Evolutionary conservation across 2,113 vertebrate species (phyloP).

Genomic region (Odocoileus virginianus): DNA sequence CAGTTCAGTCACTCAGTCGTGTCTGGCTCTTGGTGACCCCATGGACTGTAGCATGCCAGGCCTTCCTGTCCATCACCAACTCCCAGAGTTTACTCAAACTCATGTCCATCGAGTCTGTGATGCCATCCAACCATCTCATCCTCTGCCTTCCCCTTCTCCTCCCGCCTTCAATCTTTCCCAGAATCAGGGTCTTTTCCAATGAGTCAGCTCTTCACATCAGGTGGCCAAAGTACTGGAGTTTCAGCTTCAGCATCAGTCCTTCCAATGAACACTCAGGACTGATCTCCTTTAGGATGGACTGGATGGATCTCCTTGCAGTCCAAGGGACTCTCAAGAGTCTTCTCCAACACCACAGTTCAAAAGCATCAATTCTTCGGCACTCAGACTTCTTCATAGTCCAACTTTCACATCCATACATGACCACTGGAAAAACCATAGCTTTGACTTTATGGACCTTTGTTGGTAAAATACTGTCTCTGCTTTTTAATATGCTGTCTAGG

Average conservation of each 20-base stretch:
- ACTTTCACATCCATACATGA: neutral
- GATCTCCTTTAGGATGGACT: neutral
- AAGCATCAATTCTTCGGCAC: neutral
- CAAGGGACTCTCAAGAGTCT: neutral
- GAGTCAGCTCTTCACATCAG: neutral
- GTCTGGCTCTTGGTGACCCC: neutral
- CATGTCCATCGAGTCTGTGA: neutral
- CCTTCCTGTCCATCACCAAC: neutral
- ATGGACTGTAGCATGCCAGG: neutral
- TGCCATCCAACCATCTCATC: neutral
- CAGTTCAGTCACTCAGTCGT: neutral
- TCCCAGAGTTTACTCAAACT: neutral
- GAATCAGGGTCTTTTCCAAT: neutral
- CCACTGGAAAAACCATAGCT: neutral
- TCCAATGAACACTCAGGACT: neutral
- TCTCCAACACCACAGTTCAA: neutral
- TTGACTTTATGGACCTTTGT: neutral
- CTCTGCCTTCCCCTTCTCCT: neutral
- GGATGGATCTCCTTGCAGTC: neutral
- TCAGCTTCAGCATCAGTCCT: neutral
- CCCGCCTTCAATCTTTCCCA: accelerated
- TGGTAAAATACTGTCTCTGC: neutral
- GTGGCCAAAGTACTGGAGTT: neutral
- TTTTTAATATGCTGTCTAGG: neutral
- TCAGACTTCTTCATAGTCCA: neutral